Conservation (phyloP, 2,797 vertebrate genomes). For the Hippopotamyrus pictus region DNA sequence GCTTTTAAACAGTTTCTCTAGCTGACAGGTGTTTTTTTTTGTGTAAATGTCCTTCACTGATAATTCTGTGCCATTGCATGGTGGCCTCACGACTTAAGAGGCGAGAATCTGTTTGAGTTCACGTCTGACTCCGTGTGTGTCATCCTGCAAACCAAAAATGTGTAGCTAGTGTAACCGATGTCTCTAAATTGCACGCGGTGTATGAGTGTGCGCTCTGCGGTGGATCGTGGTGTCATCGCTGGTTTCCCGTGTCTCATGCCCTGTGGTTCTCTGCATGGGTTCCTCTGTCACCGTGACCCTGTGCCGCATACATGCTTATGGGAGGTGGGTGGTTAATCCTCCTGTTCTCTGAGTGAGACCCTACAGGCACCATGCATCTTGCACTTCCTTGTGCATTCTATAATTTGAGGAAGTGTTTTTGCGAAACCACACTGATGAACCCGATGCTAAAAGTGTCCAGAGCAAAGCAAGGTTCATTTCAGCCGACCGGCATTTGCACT, state of each 20-base stretch:
- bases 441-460: neutral
- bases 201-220: neutral
- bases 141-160: neutral
- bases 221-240: neutral
- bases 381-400: neutral
- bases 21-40: neutral
- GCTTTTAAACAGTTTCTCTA: neutral
- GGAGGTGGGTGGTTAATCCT: neutral
- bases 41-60: neutral
- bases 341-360: neutral
- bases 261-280: neutral
- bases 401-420: slow-evolving; percentile 3
- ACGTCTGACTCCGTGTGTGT: neutral
- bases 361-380: neutral
- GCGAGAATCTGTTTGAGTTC: neutral
- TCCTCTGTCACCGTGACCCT: neutral
- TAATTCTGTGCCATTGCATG: neutral
- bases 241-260: neutral
- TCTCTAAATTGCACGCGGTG: neutral
- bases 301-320: neutral
- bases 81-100: neutral
- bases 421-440: neutral
- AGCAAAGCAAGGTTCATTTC: neutral
- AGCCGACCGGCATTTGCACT: neutral
- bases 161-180: neutral